Evolutionary conservation across 2,797 vertebrate species (phyloP).

Genomic region (Parotocinclus haroldoi): DNA sequence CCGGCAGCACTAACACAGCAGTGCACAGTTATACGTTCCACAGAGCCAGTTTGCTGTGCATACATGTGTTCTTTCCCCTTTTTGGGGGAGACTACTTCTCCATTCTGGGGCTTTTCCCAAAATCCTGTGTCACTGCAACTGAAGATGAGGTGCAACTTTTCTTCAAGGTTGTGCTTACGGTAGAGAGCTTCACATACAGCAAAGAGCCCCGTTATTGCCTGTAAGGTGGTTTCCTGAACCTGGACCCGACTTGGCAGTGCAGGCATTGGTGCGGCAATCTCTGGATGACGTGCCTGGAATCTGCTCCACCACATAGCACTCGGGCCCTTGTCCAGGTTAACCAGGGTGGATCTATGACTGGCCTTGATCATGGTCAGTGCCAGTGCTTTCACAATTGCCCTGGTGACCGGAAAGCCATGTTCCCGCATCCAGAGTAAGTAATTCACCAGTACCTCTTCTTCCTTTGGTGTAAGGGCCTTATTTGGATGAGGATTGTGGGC

Average conservation of each 20-base stretch:
- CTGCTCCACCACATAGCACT: slow-evolving; percentile 24
- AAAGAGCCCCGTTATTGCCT: background rate
- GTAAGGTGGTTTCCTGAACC: background rate
- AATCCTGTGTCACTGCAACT: slow-evolving; percentile 18
- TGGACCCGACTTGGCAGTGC: background rate
- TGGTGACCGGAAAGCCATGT: slow-evolving; percentile 6
- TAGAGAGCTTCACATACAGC: background rate
- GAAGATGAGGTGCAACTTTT: background rate
- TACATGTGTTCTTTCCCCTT: background rate
- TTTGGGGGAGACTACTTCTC: background rate
- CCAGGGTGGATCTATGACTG: background rate
- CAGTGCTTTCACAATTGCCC: background rate
- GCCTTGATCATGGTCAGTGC: background rate
- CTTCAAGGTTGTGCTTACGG: background rate
- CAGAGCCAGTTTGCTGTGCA: background rate
- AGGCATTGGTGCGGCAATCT: background rate
- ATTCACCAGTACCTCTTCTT: background rate
- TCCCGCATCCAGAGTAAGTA: slow-evolving; percentile 6
- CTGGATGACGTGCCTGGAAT: background rate
- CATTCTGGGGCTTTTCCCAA: background rate
- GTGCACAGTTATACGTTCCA: background rate
- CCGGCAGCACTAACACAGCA: slow-evolving; percentile 23
- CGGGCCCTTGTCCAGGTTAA: background rate
- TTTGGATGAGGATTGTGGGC: slow-evolving; percentile 7
- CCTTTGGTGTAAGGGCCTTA: slow-evolving; percentile 1